Percentiles rank a stretch among this genome's conserved stretches.
Conservation (phyloP, 2,888 invertebrate species). For the Lissonota sp. region DNA sequence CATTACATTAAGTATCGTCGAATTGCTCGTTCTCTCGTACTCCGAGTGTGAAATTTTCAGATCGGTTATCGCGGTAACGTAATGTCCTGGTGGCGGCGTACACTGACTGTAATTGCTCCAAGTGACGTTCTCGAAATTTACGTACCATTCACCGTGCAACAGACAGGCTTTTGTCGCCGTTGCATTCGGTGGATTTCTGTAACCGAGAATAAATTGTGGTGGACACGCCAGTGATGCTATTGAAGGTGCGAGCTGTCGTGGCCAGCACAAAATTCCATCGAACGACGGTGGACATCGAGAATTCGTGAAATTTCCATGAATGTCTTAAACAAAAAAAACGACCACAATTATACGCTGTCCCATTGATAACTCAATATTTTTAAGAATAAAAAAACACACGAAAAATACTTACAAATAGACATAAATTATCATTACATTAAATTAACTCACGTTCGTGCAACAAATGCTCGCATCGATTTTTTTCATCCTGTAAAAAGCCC, state of each 20-base stretch:
- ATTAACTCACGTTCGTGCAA: conserved; percentile 55
- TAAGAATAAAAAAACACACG: neutral
- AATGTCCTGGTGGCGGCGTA: conserved; percentile 73
- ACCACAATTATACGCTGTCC: neutral
- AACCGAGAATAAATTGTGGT: conserved; percentile 64
- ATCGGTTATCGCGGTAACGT: conserved; percentile 75
- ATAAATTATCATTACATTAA: too few relatives aligned
- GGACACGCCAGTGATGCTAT: conserved; percentile 84
- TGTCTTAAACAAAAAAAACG: conserved; percentile 52
- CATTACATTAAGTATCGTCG: conserved; percentile 72
- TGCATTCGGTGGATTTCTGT: conserved; percentile 59
- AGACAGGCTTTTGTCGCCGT: conserved; percentile 84
- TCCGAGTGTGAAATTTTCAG: conserved; percentile 66
- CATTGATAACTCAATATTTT: conserved; percentile 9
- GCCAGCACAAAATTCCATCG: conserved; percentile 86
- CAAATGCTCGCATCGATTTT: conserved; percentile 53
- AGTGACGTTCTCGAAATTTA: conserved; percentile 76
- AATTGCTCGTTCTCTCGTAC: conserved; percentile 71
- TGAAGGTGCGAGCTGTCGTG: conserved; percentile 82
- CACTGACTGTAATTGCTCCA: conserved; percentile 85
- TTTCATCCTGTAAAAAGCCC: conserved; percentile 56
- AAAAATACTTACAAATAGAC: conserved; percentile 2
- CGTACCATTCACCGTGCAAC: conserved; percentile 84
- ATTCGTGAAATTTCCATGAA: conserved; percentile 51
- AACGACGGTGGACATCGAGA: conserved; percentile 83